Conservation (phyloP, 2,113 vertebrate genomes). For the Sander lucioperca region DNA sequence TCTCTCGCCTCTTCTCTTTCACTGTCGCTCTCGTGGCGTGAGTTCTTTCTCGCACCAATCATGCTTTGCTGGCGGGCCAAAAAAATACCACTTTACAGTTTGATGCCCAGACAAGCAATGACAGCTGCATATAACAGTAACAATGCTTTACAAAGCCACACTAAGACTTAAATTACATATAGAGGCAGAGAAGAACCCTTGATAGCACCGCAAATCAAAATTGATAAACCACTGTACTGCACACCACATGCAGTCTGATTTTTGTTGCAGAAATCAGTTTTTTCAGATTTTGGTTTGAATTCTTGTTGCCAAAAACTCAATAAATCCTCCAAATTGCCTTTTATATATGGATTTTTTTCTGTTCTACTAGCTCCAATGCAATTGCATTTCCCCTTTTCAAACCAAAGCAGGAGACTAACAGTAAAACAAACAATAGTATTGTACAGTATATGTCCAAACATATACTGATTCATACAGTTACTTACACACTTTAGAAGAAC, state of each 20-base stretch:
- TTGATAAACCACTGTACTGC: constrained; percentile 19
- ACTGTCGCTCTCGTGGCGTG: constrained; percentile 2
- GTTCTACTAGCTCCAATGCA: not conserved
- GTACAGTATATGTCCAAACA: no score
- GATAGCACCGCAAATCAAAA: constrained; percentile 3
- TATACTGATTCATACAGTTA: not conserved
- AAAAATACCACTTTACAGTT: constrained; percentile 42
- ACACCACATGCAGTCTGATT: constrained; percentile 4
- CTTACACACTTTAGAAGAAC: not conserved
- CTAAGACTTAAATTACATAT: constrained; percentile 33
- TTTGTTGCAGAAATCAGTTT: constrained; percentile 17
- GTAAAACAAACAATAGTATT: no score
- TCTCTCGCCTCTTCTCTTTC: constrained; percentile 2
- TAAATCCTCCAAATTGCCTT: not conserved
- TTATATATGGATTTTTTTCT: not conserved
- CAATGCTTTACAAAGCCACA: constrained; percentile 38
- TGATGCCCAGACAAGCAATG: constrained; percentile 50
- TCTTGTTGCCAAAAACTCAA: not conserved
- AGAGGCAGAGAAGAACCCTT: constrained; percentile 8
- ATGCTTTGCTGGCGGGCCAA: constrained; percentile 14
- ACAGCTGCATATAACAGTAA: constrained; percentile 42
- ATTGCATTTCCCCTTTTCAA: not conserved
- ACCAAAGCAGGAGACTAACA: not conserved
- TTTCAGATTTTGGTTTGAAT: not conserved
- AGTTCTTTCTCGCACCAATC: constrained; percentile 19